Base-by-base conservation (phyloP, 2,113 vertebrate species). In the Chamaetylas fuelleborni region DNA sequence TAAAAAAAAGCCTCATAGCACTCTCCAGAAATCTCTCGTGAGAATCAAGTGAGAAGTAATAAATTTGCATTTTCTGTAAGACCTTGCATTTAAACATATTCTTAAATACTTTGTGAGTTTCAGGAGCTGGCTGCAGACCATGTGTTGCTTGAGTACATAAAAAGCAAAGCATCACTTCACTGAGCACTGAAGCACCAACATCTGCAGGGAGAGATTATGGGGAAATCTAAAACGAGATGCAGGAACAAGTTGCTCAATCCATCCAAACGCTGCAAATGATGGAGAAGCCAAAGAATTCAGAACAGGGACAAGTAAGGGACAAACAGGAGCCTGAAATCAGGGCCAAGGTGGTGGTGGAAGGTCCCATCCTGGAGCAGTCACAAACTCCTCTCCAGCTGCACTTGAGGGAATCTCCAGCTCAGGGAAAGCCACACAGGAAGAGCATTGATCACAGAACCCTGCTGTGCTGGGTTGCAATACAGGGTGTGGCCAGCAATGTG, bases 61-160 rank as follows among this genome's bases (percentile, higher is more conserved):
- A 81, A 20, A 93, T 92, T 62, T 93, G 45, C 93, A 92, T 95
- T 89, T 93, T 87, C 73, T 95, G 3, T 92, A 94, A 96, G 87
- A 92, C 61, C 62, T 57, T 72, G 64, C 64, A 93, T 94, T 93
- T 89, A 84, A 86, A 91, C 19, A 50, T 23, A 82, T 65, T 95
- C 89, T 93, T 67, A 93, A 94, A 58, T 40, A 85, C 83, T 85
- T 43, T 50, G 84, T 20, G 56, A 81, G 51, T 54, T 73, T 48
- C 38, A 71, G 92, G 47, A 88, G 88, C 88, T 93, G 94, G 60
- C 89, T 89, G 83, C 83, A 94, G 83, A 26, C 45, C 71, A 48
- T 60, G 88, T 90, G 85, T 34, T 91, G 90, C 90, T 91, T 56
- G 90, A 89, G 73, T 5, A 42, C 40, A 81, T 23, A 33, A 70